Evolutionary conservation across 2,888 invertebrate species (phyloP).

Genomic region (Dynastes tityus): DNA sequence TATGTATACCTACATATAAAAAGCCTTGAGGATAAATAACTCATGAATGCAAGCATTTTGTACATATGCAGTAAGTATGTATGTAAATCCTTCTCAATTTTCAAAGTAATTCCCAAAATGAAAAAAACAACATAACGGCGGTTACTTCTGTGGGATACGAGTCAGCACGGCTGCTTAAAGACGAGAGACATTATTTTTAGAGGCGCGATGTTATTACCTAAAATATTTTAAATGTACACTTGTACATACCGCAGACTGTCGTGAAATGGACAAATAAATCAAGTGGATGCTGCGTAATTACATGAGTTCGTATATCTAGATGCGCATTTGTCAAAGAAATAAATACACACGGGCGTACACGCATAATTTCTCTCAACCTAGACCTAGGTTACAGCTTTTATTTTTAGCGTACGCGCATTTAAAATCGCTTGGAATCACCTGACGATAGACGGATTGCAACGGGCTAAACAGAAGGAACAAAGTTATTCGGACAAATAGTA

Average conservation of each 20-base stretch:
- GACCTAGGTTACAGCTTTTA: slow-evolving; percentile 14
- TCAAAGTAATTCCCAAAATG: not conserved
- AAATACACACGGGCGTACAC: not conserved
- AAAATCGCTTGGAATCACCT: not conserved
- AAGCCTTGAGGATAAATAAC: too few relatives aligned
- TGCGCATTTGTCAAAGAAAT: slow-evolving; percentile 23
- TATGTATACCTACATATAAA: too few relatives aligned
- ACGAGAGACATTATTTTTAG: slow-evolving; percentile 3
- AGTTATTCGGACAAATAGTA: too few relatives aligned
- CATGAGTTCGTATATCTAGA: slow-evolving; percentile 1
- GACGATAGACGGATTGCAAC: not conserved
- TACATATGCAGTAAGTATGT: not conserved
- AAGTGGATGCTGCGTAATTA: slow-evolving; percentile 18
- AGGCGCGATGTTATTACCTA: not conserved
- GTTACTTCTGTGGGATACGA: not conserved
- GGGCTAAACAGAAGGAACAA: not conserved
- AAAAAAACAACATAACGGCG: not conserved
- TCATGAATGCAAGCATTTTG: too few relatives aligned
- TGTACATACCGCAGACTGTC: not conserved
- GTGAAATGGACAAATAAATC: slow-evolving; percentile 17
- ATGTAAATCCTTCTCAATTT: not conserved
- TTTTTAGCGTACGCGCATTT: slow-evolving; percentile 4
- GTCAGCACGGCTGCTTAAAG: not conserved
- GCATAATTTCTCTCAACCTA: slow-evolving; percentile 19
- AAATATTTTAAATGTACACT: slow-evolving; percentile 21